phyloP scores from a whole-genome alignment of 1,140 invertebrate genomes.

The Drosophila equinoxialis region DNA sequence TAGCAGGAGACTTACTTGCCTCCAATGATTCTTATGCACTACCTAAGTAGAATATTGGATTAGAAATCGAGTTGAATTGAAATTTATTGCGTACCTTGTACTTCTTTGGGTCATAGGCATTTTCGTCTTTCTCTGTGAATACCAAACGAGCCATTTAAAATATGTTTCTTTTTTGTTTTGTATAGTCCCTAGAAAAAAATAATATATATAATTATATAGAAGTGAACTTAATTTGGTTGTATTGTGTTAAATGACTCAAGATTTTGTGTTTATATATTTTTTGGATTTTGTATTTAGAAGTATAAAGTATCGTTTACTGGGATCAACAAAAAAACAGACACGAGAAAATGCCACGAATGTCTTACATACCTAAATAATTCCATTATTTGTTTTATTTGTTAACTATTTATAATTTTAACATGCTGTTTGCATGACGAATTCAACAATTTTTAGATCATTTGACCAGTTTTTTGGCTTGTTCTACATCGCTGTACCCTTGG shows the following conservation, averaged over 20 bases:
- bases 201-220: conserved; percentile 12
- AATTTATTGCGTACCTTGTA: conserved; percentile 43
- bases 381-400: too few species aligned
- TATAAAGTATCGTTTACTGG: neutral
- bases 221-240: conserved; percentile 21
- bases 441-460: neutral
- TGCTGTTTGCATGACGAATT: neutral
- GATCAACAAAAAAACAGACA: neutral
- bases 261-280: conserved; percentile 50
- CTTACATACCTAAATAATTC: too few species aligned
- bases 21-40: conserved; percentile 73
- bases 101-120: conserved; percentile 71
- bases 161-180: neutral
- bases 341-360: too few species aligned
- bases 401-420: neutral
- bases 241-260: conserved; percentile 50
- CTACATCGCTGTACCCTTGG: neutral
- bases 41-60: conserved; percentile 32
- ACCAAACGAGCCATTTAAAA: conserved; percentile 67
- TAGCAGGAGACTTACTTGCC: conserved; percentile 69
- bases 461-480: neutral
- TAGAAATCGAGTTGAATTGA: too few species aligned
- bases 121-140: conserved; percentile 69
- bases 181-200: conserved; percentile 14
- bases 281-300: neutral